Conservation (phyloP, 2,113 vertebrate genomes). For the Elephas maximus region DNA sequence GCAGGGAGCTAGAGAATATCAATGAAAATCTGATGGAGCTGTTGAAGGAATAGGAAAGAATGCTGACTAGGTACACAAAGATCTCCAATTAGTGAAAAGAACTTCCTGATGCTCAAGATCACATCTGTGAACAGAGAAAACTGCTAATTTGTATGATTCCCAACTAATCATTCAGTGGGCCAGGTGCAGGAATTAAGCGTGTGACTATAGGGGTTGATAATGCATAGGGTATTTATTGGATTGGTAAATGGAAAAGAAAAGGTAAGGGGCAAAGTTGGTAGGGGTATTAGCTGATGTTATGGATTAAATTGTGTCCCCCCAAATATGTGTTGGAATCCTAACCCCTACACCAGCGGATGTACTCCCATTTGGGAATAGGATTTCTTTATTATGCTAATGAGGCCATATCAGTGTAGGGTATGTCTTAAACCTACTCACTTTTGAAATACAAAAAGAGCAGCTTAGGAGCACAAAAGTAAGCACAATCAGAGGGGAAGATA, state of each 20-base stretch:
- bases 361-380: too few relatives aligned
- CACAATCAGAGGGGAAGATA: too few relatives aligned
- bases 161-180: background rate
- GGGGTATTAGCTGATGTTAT: background rate
- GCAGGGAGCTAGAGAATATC: background rate
- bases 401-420: too few relatives aligned
- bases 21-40: background rate
- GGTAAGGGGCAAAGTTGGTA: background rate
- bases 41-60: background rate
- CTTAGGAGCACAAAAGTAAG: too few relatives aligned
- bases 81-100: background rate
- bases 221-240: background rate
- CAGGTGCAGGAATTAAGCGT: background rate
- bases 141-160: background rate
- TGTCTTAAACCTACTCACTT: too few relatives aligned
- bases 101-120: background rate
- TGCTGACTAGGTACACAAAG: background rate
- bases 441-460: too few relatives aligned
- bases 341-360: too few relatives aligned
- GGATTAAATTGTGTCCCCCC: too few relatives aligned
- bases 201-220: background rate
- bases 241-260: background rate
- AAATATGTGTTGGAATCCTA: too few relatives aligned
- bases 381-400: too few relatives aligned
- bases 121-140: background rate